Evolutionary conservation across 2,888 invertebrate genomes (phyloP).

Genomic region (Melipona beecheii): DNA sequence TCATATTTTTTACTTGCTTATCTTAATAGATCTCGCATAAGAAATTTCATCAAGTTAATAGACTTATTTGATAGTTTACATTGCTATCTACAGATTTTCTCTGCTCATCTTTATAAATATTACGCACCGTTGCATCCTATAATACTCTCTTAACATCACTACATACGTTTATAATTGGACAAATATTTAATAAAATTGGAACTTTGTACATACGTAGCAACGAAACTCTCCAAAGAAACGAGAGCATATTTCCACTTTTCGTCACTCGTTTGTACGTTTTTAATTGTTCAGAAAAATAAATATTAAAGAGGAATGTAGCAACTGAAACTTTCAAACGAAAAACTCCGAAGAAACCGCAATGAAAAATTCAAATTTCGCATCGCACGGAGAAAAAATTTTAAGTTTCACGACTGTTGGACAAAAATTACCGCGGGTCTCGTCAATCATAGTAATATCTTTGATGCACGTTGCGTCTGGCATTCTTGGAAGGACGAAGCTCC

Average conservation of each 20-base stretch:
- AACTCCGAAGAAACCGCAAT: too few species aligned
- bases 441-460: not conserved
- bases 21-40: not conserved
- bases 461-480: conserved; percentile 24
- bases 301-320: too few species aligned
- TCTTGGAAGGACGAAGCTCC: conserved; percentile 32
- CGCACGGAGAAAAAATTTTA: too few species aligned
- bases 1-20: not conserved
- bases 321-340: too few species aligned
- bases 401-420: not conserved
- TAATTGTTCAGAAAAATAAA: too few species aligned
- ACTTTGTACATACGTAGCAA: too few species aligned
- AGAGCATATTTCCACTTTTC: too few species aligned
- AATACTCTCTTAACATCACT: not conserved
- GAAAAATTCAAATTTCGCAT: too few species aligned
- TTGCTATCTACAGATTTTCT: not conserved
- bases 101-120: not conserved
- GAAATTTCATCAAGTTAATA: not conserved
- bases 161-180: not conserved
- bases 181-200: too few species aligned
- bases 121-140: not conserved
- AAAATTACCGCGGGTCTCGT: conserved; percentile 12
- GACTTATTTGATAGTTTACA: not conserved
- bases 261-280: too few species aligned
- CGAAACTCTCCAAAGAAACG: too few species aligned